Evolutionary conservation across 1,140 invertebrate species (phyloP), one percentile per base, ranked within the genome.

Genomic region (Ips nitidus): DNA sequence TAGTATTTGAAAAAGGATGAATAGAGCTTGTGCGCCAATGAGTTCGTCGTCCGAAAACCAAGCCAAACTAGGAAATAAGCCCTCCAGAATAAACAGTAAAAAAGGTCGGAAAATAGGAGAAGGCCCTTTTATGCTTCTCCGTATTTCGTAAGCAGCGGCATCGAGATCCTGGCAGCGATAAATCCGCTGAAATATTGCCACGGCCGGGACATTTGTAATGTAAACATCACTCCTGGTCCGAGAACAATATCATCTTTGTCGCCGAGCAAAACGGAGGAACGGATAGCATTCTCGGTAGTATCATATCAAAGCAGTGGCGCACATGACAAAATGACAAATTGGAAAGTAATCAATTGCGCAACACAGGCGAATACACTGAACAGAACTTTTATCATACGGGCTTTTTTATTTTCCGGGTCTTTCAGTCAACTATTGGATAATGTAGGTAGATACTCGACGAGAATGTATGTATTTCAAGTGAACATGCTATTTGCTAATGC

Each of bases 171-270:
- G 36, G 56, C 56, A 43, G 63, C 52, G 63, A 65, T 65, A 65
- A 56, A 65, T 65, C 52, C 38, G 52, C 52, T 65, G 53, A 65
- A 65, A 65, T 65, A 65, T 43, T 38, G 39, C 52, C 53, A 65
- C 50, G 8, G 8, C 60, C 8, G 42, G 61, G 63, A 65, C 63
- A 65, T 65, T 65, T 65, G 63, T 65, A 65, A 65, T 56, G 53
- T 56, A 65, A 65, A 65, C 63, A 65, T 65, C 63, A 55, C 52
- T 65, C 63, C 41, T 56, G 41, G 41, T 53, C 62, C 62, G 47
- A 65, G 52, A 53, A 65, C 63, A 65, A 65, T 65, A 39, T 65
- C 63, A 65, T 65, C 63, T 65, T 43, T 65, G 63, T 65, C 63
- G 39, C 63, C 63, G 40, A 63, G 45, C 37, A 63, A 63, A 63